phyloP scores from a whole-genome alignment of 1,140 invertebrate genomes.

The Bombus superbus region DNA sequence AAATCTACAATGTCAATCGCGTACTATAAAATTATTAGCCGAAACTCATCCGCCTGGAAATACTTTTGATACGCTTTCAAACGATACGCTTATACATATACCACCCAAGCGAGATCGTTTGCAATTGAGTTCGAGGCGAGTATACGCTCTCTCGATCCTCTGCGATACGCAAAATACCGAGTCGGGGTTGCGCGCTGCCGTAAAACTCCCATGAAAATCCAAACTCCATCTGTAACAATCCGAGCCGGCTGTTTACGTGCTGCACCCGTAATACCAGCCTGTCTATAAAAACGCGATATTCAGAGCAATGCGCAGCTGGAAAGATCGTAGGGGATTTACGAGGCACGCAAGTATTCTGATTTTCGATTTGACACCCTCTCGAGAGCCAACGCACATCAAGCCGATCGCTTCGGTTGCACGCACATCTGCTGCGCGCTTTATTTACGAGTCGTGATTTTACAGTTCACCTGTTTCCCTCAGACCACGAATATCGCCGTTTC shows the following conservation, averaged over 20 bases:
- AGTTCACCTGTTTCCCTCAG: background rate
- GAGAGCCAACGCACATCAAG: background rate
- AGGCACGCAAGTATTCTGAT: slow-evolving; percentile 30
- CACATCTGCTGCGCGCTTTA: slow-evolving; percentile 21
- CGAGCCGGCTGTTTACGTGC: slow-evolving; percentile 13
- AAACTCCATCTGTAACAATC: slow-evolving; percentile 31
- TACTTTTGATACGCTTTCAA: background rate
- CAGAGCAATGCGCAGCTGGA: slow-evolving; percentile 11
- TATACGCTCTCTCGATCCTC: background rate
- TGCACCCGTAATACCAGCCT: background rate
- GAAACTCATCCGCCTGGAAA: background rate
- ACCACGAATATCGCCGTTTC: slow-evolving; percentile 6
- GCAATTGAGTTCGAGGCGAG: background rate
- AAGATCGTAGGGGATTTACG: slow-evolving; percentile 51
- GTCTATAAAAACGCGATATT: slow-evolving; percentile 34
- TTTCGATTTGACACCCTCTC: slow-evolving; percentile 51
- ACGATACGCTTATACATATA: background rate
- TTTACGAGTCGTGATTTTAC: slow-evolving; percentile 56
- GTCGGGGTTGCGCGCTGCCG: background rate
- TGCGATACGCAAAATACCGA: background rate
- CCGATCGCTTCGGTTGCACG: background rate
- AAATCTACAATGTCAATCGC: background rate
- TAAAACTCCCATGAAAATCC: slow-evolving; percentile 35
- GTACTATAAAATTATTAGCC: background rate
- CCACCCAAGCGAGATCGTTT: background rate